Evolutionary conservation across 2,797 vertebrate species (phyloP), one percentile per base, ranked within the genome.

Genomic region (Graptemys geographica): DNA sequence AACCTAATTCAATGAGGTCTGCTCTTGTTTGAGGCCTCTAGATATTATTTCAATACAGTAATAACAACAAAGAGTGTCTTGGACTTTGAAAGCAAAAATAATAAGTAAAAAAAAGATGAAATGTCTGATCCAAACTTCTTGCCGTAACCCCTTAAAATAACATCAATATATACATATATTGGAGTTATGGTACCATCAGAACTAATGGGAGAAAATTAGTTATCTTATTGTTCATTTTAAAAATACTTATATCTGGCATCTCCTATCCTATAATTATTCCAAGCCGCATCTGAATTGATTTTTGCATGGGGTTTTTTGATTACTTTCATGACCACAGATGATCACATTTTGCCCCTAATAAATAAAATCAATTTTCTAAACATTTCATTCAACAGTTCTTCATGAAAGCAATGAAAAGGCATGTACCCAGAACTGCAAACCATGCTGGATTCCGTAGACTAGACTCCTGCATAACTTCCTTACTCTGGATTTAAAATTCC

Each of bases 331-430:
- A 21, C 4, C 65, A 37, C 65, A 23, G 33, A 37, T 19, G 69
- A 44, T 37, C 19, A 74, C 23, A 44, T 74, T 72, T 74, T 74
- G 37, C 11, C 37, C 23, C 23, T 41, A 23, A 74, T 74, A 74
- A 74, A 27, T 74, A 74, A 44, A 27, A 8, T 44, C 65, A 72
- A 41, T 74, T 74, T 44, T 41, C 21, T 1, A 23, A 65, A 27
- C 23, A 72, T 2, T 5, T 84, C 6, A 12, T 21, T 37, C 2
- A 37, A 23, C 1, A 44, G 3, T 1, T 90, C 25, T 2, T 0
- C 79, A 90, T 89, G 52, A n/a, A 89, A 33, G 11, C 19, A 6
- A 72, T 27, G 9, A 51, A 53, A 74, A 76, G 69, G 25, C 9
- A 44, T 11, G 8, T 21, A 19, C 1, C 1, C 79, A 47, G 87